A percentile compares a stretch with the other conserved stretches of the same genome.
Evolutionary conservation across 2,113 vertebrate genomes (phyloP).

Genomic region (Spea bombifrons): DNA sequence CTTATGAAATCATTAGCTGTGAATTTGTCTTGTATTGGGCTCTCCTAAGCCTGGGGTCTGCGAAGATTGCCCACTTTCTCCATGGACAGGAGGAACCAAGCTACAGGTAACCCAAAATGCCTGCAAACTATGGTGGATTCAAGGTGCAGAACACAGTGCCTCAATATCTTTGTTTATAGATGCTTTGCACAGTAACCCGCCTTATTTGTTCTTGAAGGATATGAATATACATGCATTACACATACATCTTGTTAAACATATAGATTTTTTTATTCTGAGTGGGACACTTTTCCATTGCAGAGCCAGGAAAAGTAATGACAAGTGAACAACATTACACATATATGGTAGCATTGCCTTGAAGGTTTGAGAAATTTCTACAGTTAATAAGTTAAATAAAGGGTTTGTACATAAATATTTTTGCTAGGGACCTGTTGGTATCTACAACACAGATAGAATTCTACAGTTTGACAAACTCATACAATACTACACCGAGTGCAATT

Average conservation of each 20-base stretch:
- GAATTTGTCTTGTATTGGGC: too few relatives aligned
- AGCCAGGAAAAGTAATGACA: constrained; percentile 84
- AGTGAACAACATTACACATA: constrained; percentile 81
- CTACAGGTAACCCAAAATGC: too few relatives aligned
- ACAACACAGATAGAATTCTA: constrained; percentile 90
- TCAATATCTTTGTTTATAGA: too few relatives aligned
- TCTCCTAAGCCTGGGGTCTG: too few relatives aligned
- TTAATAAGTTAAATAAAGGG: constrained; percentile 84
- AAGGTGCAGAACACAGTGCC: too few relatives aligned
- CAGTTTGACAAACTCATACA: constrained; percentile 91
- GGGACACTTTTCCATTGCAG: constrained; percentile 71
- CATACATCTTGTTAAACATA: constrained; percentile 69
- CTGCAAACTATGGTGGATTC: too few relatives aligned
- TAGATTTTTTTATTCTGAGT: constrained; percentile 77
- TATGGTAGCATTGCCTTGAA: constrained; percentile 75
- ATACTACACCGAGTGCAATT: constrained; percentile 98
- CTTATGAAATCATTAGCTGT: too few relatives aligned
- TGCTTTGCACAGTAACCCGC: too few relatives aligned
- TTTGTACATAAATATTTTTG: constrained; percentile 96
- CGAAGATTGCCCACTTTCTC: too few relatives aligned
- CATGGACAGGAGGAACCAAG: too few relatives aligned
- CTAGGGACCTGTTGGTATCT: constrained; percentile 89
- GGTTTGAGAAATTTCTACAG: constrained; percentile 75
- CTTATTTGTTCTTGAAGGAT: neutral
- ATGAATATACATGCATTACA: constrained; percentile 16